Conservation (phyloP, 2,888 invertebrate species). For the Amphimallon solstitiale region DNA sequence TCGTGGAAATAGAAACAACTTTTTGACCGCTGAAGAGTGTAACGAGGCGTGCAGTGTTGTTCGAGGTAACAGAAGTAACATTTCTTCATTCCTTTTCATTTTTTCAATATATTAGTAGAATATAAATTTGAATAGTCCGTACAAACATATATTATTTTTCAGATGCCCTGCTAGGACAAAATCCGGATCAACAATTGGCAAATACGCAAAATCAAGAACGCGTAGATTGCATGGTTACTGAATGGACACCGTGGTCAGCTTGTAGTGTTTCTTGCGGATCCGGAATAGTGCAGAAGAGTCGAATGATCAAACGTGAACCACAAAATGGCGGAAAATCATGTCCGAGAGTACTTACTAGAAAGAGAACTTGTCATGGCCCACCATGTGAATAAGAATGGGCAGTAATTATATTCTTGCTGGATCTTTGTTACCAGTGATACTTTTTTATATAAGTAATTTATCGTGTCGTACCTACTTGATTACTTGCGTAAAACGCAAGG, state of each 20-base stretch:
- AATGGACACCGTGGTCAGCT: constrained; percentile 85
- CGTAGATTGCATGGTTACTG: constrained; percentile 76
- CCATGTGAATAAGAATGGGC: constrained; percentile 43
- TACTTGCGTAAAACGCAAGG: too few relatives aligned
- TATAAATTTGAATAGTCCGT: too few relatives aligned
- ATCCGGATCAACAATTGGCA: constrained; percentile 1
- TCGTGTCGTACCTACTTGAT: too few relatives aligned
- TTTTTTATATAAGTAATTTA: too few relatives aligned
- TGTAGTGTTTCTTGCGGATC: constrained; percentile 85
- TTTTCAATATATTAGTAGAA: too few relatives aligned
- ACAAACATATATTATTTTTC: constrained; percentile 20
- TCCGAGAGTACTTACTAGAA: constrained; percentile 69
- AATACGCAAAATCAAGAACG: constrained; percentile 31
- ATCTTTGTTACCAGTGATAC: too few relatives aligned
- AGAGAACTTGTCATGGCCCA: constrained; percentile 65
- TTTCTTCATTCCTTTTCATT: too few relatives aligned
- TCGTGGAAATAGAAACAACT: constrained; percentile 92
- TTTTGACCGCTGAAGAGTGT: constrained; percentile 83
- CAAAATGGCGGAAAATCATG: constrained; percentile 74
- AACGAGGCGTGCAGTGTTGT: constrained; percentile 74
- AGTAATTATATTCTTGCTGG: background rate
- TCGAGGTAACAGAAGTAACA: constrained; percentile 61
- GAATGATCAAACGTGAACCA: constrained; percentile 72
- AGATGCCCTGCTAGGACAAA: constrained; percentile 52
- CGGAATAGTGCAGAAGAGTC: constrained; percentile 73